phyloP scores from a whole-genome alignment of 2,113 vertebrate species.

The Naja naja region DNA sequence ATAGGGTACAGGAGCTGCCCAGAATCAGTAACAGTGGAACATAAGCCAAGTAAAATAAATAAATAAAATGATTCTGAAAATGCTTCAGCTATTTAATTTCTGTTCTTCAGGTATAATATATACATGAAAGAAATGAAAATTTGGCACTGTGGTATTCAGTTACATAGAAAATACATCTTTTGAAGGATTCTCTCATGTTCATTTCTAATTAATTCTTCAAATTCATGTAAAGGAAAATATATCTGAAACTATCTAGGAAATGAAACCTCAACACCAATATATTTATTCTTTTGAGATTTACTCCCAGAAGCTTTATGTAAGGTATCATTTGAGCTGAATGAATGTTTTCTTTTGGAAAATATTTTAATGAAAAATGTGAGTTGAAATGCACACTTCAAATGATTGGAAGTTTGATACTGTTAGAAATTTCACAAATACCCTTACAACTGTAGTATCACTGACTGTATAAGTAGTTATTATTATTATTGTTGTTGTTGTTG shows the following conservation, averaged over 20 bases:
- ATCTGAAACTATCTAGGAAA: neutral
- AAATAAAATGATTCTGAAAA: neutral
- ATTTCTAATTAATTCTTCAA: neutral
- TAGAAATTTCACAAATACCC: neutral
- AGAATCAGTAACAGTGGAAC: neutral
- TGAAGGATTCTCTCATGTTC: neutral
- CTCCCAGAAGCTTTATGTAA: neutral
- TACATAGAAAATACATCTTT: neutral
- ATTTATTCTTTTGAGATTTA: neutral
- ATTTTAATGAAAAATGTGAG: neutral
- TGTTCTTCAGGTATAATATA: neutral
- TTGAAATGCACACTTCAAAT: neutral
- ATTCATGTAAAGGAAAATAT: neutral
- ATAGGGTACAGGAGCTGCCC: neutral
- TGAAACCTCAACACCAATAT: neutral
- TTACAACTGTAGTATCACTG: neutral
- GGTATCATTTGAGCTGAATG: neutral
- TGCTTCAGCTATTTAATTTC: neutral
- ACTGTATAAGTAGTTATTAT: conserved; percentile 5
- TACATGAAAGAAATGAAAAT: neutral
- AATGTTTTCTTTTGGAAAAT: neutral
- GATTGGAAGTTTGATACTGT: neutral
- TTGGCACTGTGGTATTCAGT: neutral
- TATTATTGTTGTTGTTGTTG: neutral
- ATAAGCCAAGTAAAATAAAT: neutral